Evolutionary conservation across 2,113 vertebrate species (phyloP), one percentile per base, ranked within the genome.

Genomic region (Hirundichthys speculiger): DNA sequence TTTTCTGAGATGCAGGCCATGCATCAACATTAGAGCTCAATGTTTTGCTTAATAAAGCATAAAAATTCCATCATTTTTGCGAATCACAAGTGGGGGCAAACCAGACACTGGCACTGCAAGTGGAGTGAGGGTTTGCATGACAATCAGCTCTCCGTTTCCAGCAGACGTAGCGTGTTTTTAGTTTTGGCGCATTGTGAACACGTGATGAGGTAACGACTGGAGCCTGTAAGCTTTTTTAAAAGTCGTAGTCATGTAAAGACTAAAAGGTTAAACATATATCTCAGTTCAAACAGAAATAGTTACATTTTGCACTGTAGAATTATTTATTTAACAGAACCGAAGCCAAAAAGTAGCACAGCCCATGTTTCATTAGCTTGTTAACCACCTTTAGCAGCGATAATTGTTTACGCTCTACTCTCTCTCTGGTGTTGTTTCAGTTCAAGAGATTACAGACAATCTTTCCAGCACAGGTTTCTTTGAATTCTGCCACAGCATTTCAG

Each of bases 61-160:
- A 62, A 56, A 69, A n/a, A 41, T 14, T 49, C 6, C 50, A 65
- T 76, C 53, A 71, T 71, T 74, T n/a, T 58, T 62, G 25, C 55
- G 41, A 78, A 63, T 63, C 56, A 75, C 55, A 75, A 56, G 40
- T 45, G n/a, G 41, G 61, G 40, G 13, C 49, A 63, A 69, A 53
- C 9, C 45, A 60, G 65, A 52, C 22, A 62, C 22, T 39, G 40
- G 20, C 38, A 41, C 24, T 72, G 52, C 41, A 46, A 59, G 52
- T 45, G 49, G 57, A 11, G 57, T 52, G 48, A 60, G 49, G 65
- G 75, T 78, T 69, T 65, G 55, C 77, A 80, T 85, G 51, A 24
- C 57, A 73, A 63, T 73, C 24, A 47, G 41, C 54, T 41, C n/a
- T 42, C 19, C 22, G 46, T 69, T 39, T 4, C 30, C 30, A 34